Percentiles rank a stretch among this genome's conserved stretches.
These are phyloP conservation scores for Drosophila diplacantha DNA, from an alignment of 2,888 invertebrate genomes.

Conservation along the genomic window DNA sequence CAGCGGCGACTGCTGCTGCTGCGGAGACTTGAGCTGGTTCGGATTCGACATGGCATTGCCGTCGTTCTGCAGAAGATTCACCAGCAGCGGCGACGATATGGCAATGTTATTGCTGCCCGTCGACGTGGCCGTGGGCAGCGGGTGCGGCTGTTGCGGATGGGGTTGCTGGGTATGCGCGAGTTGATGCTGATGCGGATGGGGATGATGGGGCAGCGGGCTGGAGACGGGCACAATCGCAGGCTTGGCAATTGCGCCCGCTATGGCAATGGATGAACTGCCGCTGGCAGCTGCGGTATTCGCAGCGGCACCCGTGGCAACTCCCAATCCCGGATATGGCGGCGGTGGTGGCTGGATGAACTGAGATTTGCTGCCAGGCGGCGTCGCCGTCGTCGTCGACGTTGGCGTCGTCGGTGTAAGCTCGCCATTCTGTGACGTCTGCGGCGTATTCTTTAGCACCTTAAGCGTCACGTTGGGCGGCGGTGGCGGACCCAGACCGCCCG, in stretches of 20 bases:
- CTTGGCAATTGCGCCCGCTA: conserved; percentile 32
- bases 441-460: conserved; percentile 69
- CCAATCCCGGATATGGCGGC: conserved; percentile 75
- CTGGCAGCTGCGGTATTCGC: conserved; percentile 38
- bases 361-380: conserved; percentile 62
- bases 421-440: conserved; percentile 34
- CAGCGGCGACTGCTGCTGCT: conserved; percentile 60
- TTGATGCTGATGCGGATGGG: conserved; percentile 17
- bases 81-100: conserved; percentile 91
- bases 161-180: conserved; percentile 18
- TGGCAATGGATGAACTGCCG: conserved; percentile 45
- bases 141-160: conserved; percentile 25
- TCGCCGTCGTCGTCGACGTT: conserved; percentile 24
- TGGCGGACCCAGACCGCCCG: conserved; percentile 78
- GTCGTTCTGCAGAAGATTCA: conserved; percentile 94
- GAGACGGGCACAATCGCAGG: conserved; percentile 31
- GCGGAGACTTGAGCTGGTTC: conserved; percentile 71
- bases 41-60: conserved; percentile 73
- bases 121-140: conserved; percentile 50
- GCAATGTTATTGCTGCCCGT: conserved; percentile 81
- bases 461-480: conserved; percentile 65
- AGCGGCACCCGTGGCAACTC: conserved; percentile 44
- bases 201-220: conserved; percentile 20
- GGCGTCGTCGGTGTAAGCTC: conserved; percentile 29
- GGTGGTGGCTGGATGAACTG: conserved; percentile 76